Evolutionary conservation across 2,113 vertebrate species (phyloP).

Genomic region (Galbula dea): DNA sequence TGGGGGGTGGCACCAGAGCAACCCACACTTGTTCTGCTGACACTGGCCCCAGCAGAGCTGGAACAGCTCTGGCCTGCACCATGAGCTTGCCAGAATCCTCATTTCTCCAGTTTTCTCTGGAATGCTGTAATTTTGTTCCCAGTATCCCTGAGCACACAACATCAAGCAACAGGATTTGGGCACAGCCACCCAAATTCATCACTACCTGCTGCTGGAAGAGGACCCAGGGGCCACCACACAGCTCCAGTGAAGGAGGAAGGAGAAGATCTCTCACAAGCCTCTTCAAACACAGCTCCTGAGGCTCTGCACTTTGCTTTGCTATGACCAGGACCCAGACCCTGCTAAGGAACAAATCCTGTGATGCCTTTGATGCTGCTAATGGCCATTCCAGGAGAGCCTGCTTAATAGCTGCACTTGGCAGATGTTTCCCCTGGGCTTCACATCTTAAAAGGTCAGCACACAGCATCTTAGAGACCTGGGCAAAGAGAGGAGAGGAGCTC

Average conservation of each 20-base stretch:
- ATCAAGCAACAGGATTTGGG: background rate
- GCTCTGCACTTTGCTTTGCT: no score
- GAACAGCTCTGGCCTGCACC: background rate
- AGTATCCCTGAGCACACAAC: accelerated
- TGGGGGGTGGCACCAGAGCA: background rate
- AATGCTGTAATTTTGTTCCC: background rate
- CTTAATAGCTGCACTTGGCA: background rate
- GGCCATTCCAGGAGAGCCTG: background rate
- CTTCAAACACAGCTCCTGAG: background rate
- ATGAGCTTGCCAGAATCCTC: background rate
- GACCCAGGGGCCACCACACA: background rate
- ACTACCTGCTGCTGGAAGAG: no score
- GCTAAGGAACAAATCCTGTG: background rate
- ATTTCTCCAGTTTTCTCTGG: background rate
- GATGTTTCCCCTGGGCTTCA: background rate
- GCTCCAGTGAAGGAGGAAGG: accelerated
- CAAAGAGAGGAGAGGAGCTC: background rate
- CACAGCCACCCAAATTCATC: background rate
- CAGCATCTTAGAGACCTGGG: background rate
- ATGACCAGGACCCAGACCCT: background rate
- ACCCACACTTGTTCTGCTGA: accelerated
- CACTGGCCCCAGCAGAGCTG: background rate
- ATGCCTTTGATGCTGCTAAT: conserved; percentile 8
- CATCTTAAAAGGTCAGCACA: background rate
- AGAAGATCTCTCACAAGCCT: background rate